A percentile compares a stretch with the other conserved stretches of the same genome.
phyloP scores from a whole-genome alignment of 2,888 invertebrate genomes.

The Maniola hyperantus region DNA sequence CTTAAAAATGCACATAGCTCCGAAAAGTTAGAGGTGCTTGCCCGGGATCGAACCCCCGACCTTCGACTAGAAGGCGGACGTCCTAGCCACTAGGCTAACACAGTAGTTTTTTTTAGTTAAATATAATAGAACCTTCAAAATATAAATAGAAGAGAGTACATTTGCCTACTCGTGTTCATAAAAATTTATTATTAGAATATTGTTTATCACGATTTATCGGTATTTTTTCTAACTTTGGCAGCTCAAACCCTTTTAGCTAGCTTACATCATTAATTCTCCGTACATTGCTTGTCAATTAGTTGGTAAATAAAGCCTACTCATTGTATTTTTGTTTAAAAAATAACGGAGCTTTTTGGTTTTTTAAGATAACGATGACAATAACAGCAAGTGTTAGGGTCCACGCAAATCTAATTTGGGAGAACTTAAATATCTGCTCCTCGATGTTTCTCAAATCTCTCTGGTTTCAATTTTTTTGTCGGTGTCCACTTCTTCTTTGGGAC shows the following conservation, averaged over 20 bases:
- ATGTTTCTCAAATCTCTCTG: too few relatives aligned
- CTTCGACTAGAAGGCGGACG: too few relatives aligned
- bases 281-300: conserved; percentile 5
- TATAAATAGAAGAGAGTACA: background rate
- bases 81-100: too few relatives aligned
- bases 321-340: background rate
- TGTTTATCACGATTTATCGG: conserved; percentile 7
- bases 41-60: too few relatives aligned
- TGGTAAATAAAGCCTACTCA: conserved; percentile 3
- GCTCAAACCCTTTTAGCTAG: conserved; percentile 10
- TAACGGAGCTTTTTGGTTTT: background rate
- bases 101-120: too few relatives aligned
- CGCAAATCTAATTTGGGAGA: too few relatives aligned
- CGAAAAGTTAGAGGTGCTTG: too few relatives aligned
- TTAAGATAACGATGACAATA: background rate
- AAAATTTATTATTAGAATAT: conserved; percentile 6
- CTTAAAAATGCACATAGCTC: too few relatives aligned
- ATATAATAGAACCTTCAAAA: background rate
- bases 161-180: background rate
- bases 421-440: background rate
- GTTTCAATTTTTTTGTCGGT: too few relatives aligned
- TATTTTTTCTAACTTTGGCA: conserved; percentile 5
- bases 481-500: too few relatives aligned
- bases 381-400: too few relatives aligned
- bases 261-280: background rate